Percentiles rank a stretch among this genome's conserved stretches.
phyloP scores from a whole-genome alignment of 2,888 invertebrate genomes.

The Isoperla grammatica region DNA sequence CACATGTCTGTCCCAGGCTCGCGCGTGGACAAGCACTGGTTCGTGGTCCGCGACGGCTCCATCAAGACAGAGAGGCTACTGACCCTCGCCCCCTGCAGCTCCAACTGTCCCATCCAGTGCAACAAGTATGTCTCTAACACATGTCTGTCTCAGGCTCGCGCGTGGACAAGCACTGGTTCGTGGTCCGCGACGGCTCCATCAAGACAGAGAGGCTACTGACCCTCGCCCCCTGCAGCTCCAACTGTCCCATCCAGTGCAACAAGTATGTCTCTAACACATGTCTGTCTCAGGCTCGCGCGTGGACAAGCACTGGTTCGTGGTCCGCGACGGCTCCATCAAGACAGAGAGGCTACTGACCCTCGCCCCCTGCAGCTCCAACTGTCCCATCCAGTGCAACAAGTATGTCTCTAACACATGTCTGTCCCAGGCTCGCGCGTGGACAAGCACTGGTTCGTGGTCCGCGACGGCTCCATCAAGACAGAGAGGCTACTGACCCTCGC shows the following conservation, averaged over 20 bases:
- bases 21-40: conserved; percentile 85
- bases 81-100: conserved; percentile 60
- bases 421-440: conserved; percentile 72
- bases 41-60: conserved; percentile 76
- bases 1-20: no score
- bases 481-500: conserved; percentile 69
- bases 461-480: conserved; percentile 72
- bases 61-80: conserved; percentile 72
- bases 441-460: conserved; percentile 88
- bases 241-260: conserved; percentile 62
- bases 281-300: conserved; percentile 71
- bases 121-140: no score
- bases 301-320: conserved; percentile 88
- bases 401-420: no score
- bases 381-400: conserved; percentile 62
- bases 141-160: conserved; percentile 75
- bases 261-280: no score
- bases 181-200: conserved; percentile 73
- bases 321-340: conserved; percentile 73
- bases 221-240: conserved; percentile 57
- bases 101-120: conserved; percentile 61
- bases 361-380: conserved; percentile 57
- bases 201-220: conserved; percentile 73
- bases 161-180: conserved; percentile 86
- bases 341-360: conserved; percentile 71